Conservation (phyloP, 1,140 invertebrate species). For the Lerema accius region DNA sequence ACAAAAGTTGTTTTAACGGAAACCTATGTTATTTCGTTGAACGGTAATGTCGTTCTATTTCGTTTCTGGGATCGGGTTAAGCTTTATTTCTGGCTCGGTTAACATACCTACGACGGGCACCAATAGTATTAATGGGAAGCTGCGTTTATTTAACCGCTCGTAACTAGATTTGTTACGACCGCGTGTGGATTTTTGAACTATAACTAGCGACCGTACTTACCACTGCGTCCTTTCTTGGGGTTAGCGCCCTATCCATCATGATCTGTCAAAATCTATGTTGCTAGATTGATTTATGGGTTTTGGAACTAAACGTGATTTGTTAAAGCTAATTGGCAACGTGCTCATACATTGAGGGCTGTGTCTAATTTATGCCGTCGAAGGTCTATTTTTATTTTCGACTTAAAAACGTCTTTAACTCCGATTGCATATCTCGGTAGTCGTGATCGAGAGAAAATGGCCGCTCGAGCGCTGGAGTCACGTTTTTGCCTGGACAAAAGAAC, state of each 20-base stretch:
- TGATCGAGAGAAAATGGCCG: constrained; percentile 57
- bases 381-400: constrained; percentile 3
- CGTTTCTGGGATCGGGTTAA: constrained; percentile 51
- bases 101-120: constrained; percentile 55
- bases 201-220: constrained; percentile 41
- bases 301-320: constrained; percentile 14
- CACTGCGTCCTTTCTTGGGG: constrained; percentile 33
- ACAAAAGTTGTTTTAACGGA: neutral
- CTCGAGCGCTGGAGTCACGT: constrained; percentile 63
- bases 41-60: constrained; percentile 32
- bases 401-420: constrained; percentile 32
- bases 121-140: constrained; percentile 68
- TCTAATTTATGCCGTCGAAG: neutral
- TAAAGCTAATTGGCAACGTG: neutral
- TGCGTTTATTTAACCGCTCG: constrained; percentile 78
- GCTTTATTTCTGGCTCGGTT: constrained; percentile 74
- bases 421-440: constrained; percentile 58
- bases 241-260: constrained; percentile 38
- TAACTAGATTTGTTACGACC: constrained; percentile 67
- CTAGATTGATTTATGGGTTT: constrained; percentile 38
- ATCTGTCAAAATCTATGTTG: constrained; percentile 30
- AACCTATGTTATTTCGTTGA: constrained; percentile 16
- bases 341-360: constrained; percentile 1
- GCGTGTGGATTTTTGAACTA: constrained; percentile 64
- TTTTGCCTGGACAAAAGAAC: constrained; percentile 56